phyloP scores from a whole-genome alignment of 2,113 vertebrate genomes.

The Osmerus mordax region DNA sequence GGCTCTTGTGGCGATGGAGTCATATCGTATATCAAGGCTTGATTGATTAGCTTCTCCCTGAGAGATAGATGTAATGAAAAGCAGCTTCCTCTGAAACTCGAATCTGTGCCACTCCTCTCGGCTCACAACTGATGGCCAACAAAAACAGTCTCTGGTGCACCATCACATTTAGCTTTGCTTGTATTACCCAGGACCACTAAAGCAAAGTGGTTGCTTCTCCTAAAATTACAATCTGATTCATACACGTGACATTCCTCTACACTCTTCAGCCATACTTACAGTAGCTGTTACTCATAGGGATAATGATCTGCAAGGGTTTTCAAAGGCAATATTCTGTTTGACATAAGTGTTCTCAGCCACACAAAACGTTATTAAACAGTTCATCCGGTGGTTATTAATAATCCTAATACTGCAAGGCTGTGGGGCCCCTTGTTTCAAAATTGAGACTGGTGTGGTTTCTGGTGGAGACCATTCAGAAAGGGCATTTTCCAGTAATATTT shows the following conservation, averaged over 20 bases:
- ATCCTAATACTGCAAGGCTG: slow-evolving; percentile 1
- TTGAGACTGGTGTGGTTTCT: neutral
- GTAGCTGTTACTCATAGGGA: neutral
- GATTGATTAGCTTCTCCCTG: slow-evolving; percentile 1
- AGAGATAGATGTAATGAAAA: slow-evolving; percentile 11
- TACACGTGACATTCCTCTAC: neutral
- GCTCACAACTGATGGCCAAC: slow-evolving; percentile 22
- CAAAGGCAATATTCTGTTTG: neutral
- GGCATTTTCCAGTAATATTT: neutral
- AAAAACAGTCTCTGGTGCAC: slow-evolving; percentile 25
- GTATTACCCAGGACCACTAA: slow-evolving; percentile 28
- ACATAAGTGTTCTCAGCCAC: neutral
- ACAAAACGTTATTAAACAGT: neutral
- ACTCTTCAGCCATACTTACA: too few relatives aligned
- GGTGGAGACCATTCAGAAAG: neutral
- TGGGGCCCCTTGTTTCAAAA: neutral
- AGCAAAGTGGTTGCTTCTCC: slow-evolving; percentile 32
- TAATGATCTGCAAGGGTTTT: neutral
- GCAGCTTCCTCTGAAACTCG: slow-evolving; percentile 24
- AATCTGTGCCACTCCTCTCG: slow-evolving; percentile 14
- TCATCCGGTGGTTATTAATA: neutral
- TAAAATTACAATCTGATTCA: slow-evolving; percentile 31
- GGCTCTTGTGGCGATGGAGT: neutral
- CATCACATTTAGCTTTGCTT: slow-evolving; percentile 12
- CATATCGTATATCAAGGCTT: slow-evolving; percentile 10